Percentiles rank a stretch among this genome's conserved stretches.
phyloP scores from a whole-genome alignment of 1,140 invertebrate genomes.

The Zaprionus ghesquierei region DNA sequence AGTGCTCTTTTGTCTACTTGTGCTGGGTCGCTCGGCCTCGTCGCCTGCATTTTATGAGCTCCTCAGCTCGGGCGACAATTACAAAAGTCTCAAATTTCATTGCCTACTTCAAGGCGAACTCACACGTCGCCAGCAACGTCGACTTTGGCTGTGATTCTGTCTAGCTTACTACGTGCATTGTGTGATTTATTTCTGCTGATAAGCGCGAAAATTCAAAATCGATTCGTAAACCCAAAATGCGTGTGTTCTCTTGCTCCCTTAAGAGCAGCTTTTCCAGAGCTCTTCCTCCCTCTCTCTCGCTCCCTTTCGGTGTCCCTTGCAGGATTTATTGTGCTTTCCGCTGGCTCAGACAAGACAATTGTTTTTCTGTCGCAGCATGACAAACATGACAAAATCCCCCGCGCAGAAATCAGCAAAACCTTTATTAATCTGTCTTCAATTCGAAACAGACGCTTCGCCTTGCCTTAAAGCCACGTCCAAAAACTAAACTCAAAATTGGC shows the following conservation, averaged over 20 bases:
- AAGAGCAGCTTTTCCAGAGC: neutral
- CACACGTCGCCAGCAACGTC: neutral
- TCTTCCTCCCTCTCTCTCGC: neutral
- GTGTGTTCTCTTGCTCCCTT: neutral
- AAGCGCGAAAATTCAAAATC: conserved; percentile 49
- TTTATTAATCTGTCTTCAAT: neutral
- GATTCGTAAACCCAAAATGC: conserved; percentile 53
- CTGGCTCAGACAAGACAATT: conserved; percentile 24
- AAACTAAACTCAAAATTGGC: neutral
- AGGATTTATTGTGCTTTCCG: conserved; percentile 41
- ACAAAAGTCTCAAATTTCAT: conserved; percentile 53
- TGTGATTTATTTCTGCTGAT: conserved; percentile 69
- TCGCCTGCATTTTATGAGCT: conserved; percentile 37
- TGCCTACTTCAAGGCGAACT: conserved; percentile 26
- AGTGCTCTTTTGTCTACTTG: conserved; percentile 34
- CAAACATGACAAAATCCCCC: neutral
- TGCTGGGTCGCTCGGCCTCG: neutral
- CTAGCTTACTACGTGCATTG: conserved; percentile 33
- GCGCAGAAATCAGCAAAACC: conserved; percentile 1
- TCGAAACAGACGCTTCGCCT: neutral
- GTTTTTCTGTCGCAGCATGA: conserved; percentile 21
- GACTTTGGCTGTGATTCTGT: conserved; percentile 4
- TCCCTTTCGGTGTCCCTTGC: neutral
- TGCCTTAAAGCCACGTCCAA: neutral
- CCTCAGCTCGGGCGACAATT: conserved; percentile 42